Evolutionary conservation across 1,140 invertebrate genomes (phyloP), one percentile per base, ranked within the genome.

Genomic region (Pectinophora gossypiella): DNA sequence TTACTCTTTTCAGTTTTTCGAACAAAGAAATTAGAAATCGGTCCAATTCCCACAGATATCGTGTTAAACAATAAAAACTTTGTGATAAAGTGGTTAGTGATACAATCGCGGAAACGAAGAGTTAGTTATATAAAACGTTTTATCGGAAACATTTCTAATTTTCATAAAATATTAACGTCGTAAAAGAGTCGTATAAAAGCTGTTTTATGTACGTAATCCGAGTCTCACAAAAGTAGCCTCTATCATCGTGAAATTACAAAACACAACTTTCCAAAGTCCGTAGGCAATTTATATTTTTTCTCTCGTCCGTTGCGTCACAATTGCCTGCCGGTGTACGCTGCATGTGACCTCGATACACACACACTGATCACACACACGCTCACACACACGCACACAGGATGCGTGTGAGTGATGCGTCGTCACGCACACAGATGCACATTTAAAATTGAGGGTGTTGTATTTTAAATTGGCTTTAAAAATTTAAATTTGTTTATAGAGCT

Each of bases 341-440:
- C 76, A 75, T 65, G 65, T 83, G 82, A 85, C 82, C 82, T 79
- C 80, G 73, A 68, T 80, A 73, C 64, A 48, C 65, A 70, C 77
- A 77, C 68, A 61, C n/a, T n/a, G n/a, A n/a, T n/a, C 51, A 51
- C 16, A 20, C 42, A 43, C 54, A 50, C 55, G 45, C 59, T 49
- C 51, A 50, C 52, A 50, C 38, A 42, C 20, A 15, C 19, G 12
- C 42, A 19, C 42, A 44, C 19, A 16, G 38, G 27, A 40, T 40
- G 27, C 60, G 64, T 74, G 66, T 72, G 68, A 32, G 59, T 62
- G 40, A 45, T 42, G 56, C 54, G 60, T 68, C 42, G 54, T 42
- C 51, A 68, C 61, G 27, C 49, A 71, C 53, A 83, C 76, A 70
- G 54, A 56, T 62, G 56, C 45, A 56, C 38, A 32, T 40, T 38